Conservation (phyloP, 2,797 vertebrate genomes). For the Sternarchorhynchus goeldii region DNA sequence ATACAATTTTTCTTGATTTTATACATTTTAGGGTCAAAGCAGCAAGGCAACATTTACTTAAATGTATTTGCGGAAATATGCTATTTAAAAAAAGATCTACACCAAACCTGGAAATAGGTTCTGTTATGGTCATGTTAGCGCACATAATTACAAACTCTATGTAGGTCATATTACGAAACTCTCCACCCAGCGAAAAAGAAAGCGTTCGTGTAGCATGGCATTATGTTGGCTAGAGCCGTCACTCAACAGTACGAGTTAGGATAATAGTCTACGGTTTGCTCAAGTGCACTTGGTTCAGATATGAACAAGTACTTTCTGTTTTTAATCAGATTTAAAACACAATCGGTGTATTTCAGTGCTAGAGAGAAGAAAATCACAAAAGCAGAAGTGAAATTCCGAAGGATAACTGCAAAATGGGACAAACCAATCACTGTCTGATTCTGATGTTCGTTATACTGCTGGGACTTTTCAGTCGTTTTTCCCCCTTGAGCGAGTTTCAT, state of each 20-base stretch:
- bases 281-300: neutral
- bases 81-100: neutral
- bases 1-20: neutral
- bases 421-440: conserved; percentile 12
- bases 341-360: neutral
- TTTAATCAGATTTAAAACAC: neutral
- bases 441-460: neutral
- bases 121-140: conserved; percentile 54
- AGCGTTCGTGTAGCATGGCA: neutral
- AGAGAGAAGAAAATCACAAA: neutral
- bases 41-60: no score
- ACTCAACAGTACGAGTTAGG: no score
- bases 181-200: conserved; percentile 13
- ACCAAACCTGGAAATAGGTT: neutral
- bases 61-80: neutral
- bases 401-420: neutral
- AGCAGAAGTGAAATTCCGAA: conserved; percentile 29
- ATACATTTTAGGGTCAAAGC: no score
- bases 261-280: no score
- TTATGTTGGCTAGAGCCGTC: neutral
- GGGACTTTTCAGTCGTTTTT: neutral
- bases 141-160: conserved; percentile 71
- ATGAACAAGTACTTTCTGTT: neutral
- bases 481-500: neutral
- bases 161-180: conserved; percentile 72